phyloP scores from a whole-genome alignment of 2,797 vertebrate genomes.

The Alca torda region DNA sequence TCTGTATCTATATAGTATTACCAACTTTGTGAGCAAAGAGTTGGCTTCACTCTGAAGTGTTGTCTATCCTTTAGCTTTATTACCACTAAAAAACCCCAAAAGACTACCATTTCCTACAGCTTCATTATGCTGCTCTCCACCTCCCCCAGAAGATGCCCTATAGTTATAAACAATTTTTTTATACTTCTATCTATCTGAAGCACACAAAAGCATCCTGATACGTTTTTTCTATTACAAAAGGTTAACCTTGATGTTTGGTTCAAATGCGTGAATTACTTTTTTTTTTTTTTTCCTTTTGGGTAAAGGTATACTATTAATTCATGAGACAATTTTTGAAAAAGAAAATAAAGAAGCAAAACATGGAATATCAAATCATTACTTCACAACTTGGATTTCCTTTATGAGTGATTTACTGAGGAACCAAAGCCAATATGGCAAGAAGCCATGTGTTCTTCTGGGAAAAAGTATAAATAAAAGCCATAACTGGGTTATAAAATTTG shows the following conservation, averaged over 20 bases:
- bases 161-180: neutral
- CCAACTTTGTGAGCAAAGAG: neutral
- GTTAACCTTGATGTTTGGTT: neutral
- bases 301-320: neutral
- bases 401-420: slow-evolving; percentile 17
- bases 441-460: slow-evolving; percentile 6
- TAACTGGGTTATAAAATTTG: neutral
- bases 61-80: neutral
- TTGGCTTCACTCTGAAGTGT: neutral
- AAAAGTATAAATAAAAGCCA: neutral
- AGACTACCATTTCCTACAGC: neutral
- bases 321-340: neutral
- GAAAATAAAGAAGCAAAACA: neutral
- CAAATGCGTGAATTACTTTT: neutral
- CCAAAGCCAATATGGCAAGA: neutral
- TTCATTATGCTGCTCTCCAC: neutral
- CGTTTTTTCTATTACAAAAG: neutral
- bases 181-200: neutral
- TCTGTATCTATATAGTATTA: neutral
- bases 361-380: neutral
- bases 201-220: neutral
- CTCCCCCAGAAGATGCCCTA: neutral
- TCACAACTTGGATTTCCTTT: slow-evolving; percentile 38
- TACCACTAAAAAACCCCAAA: neutral
- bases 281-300: neutral